phyloP scores from a whole-genome alignment of 2,797 vertebrate genomes.

The Kryptolebias ocellatus region DNA sequence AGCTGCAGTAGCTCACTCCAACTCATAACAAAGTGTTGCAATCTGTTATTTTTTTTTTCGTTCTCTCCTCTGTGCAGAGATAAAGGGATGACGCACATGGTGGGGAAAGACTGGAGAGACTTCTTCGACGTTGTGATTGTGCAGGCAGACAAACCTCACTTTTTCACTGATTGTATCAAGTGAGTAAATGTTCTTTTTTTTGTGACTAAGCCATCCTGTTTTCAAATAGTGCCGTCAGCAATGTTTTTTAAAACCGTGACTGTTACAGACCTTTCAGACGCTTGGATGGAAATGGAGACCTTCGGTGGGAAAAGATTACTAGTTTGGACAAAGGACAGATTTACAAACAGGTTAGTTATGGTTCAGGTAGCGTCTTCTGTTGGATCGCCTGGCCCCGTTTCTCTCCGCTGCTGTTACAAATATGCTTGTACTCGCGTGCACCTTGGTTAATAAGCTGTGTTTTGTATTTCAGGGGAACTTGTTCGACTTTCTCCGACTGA shows the following conservation, averaged over 20 bases:
- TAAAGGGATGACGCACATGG: constrained; percentile 90
- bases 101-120: constrained; percentile 87
- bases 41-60: not conserved
- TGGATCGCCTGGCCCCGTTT: not conserved
- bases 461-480: constrained; percentile 83
- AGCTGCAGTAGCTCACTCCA: constrained; percentile 7
- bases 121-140: constrained; percentile 89
- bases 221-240: not conserved
- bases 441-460: not conserved
- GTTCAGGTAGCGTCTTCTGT: too few relatives aligned
- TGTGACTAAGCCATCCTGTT: not conserved
- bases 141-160: constrained; percentile 89
- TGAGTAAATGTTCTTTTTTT: constrained; percentile 65
- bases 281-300: constrained; percentile 84
- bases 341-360: constrained; percentile 82
- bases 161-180: constrained; percentile 90
- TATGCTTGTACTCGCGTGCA: not conserved
- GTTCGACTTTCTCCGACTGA: constrained; percentile 86
- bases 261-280: constrained; percentile 84
- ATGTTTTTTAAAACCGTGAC: not conserved
- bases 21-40: constrained; percentile 2
- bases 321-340: constrained; percentile 86
- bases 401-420: not conserved
- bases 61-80: constrained; percentile 69
- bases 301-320: constrained; percentile 87